Evolutionary conservation across 2,888 invertebrate genomes (phyloP).

Genomic region (Laspeyria flexula): DNA sequence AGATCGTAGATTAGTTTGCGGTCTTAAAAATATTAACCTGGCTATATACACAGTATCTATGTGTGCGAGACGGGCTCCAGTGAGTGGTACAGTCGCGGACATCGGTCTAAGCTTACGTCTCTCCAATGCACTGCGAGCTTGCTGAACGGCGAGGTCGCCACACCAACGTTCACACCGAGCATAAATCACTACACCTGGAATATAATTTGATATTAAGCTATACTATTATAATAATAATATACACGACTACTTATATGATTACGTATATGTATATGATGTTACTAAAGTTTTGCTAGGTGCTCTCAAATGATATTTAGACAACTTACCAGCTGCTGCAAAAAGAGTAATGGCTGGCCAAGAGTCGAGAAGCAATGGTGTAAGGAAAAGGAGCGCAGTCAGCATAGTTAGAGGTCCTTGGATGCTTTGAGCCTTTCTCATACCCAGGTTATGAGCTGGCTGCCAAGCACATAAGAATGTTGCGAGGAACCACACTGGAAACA

Average conservation of each 20-base stretch:
- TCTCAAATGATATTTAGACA: too few relatives aligned
- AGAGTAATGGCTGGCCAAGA: constrained; percentile 87
- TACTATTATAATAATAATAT: too few relatives aligned
- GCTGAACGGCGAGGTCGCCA: constrained; percentile 79
- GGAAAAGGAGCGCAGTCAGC: constrained; percentile 80
- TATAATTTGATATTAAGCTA: background rate
- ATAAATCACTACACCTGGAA: constrained; percentile 78
- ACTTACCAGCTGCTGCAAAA: constrained; percentile 86
- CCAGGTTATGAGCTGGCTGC: constrained; percentile 83
- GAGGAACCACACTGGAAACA: constrained; percentile 76
- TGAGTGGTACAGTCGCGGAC: constrained; percentile 58
- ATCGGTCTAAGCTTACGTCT: constrained; percentile 67
- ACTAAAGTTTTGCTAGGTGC: background rate
- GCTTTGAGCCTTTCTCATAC: constrained; percentile 63
- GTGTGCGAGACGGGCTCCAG: constrained; percentile 73
- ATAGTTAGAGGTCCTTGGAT: constrained; percentile 75
- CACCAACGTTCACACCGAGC: constrained; percentile 81
- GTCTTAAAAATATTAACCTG: constrained; percentile 76
- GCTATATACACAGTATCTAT: constrained; percentile 87
- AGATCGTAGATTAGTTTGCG: too few relatives aligned
- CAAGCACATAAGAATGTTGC: constrained; percentile 82
- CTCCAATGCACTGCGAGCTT: constrained; percentile 70
- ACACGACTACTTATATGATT: too few relatives aligned
- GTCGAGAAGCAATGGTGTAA: constrained; percentile 84
- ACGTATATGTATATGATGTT: too few relatives aligned